Evolutionary conservation across 2,797 vertebrate species (phyloP).

Genomic region (Melanotaenia pygmaea): DNA sequence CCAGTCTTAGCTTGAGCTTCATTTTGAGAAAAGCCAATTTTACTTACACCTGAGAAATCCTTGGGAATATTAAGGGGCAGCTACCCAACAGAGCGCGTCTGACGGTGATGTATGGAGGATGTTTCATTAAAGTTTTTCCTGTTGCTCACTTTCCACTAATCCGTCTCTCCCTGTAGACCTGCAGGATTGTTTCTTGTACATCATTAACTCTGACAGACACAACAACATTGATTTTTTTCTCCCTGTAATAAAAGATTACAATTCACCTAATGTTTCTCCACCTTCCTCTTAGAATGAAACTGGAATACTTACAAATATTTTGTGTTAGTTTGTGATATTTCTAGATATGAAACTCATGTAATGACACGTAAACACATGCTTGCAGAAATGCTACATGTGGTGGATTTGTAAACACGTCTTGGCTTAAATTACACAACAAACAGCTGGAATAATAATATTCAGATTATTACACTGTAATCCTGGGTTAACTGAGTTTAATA

Average conservation of each 20-base stretch:
- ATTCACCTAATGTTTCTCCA: neutral
- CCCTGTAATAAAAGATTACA: slow-evolving; percentile 5
- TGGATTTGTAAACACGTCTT: no score
- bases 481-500: no score
- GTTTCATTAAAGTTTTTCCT: slow-evolving; percentile 45
- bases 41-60: slow-evolving; percentile 44
- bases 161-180: slow-evolving; percentile 14
- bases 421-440: no score
- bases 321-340: no score
- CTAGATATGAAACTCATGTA: no score
- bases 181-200: neutral
- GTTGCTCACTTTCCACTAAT: slow-evolving; percentile 22
- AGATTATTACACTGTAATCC: no score
- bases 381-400: no score
- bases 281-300: neutral
- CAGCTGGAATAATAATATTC: no score
- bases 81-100: slow-evolving; percentile 22
- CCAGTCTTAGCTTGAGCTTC: slow-evolving; percentile 15
- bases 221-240: slow-evolving; percentile 5
- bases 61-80: slow-evolving; percentile 54
- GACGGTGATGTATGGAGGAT: slow-evolving; percentile 30
- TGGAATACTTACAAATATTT: no score
- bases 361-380: no score
- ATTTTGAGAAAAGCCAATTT: slow-evolving; percentile 43
- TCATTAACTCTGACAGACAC: slow-evolving; percentile 31